Evolutionary conservation across 2,113 vertebrate species (phyloP).

Genomic region (Taxidea taxus): DNA sequence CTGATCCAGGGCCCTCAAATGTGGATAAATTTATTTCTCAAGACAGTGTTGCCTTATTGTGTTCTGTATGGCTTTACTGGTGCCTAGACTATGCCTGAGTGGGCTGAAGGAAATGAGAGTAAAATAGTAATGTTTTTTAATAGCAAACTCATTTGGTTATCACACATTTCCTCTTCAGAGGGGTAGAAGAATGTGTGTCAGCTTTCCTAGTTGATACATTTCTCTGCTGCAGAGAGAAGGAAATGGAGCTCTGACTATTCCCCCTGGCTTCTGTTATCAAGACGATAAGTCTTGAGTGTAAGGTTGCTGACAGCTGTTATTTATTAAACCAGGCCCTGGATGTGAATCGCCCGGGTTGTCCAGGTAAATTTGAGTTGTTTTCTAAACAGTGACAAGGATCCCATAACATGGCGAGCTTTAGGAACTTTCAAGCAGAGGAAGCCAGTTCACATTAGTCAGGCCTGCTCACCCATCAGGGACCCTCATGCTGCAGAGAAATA

Average conservation of each 20-base stretch:
- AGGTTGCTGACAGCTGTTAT: not conserved
- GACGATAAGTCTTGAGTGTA: not conserved
- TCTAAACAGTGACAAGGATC: not conserved
- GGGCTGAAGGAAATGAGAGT: not conserved
- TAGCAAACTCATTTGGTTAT: not conserved
- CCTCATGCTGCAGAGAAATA: not conserved
- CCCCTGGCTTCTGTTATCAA: not conserved
- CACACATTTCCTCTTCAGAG: not conserved
- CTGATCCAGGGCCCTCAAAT: not conserved
- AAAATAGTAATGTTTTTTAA: not conserved
- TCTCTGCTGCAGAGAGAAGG: not conserved
- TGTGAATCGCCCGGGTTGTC: not conserved
- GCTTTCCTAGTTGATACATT: not conserved
- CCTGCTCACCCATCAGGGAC: not conserved
- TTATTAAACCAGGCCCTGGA: not conserved
- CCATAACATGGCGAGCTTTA: not conserved
- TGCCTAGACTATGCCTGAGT: not conserved
- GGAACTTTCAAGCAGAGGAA: not conserved
- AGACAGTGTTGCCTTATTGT: not conserved
- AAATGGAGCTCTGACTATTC: not conserved
- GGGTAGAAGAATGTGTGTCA: not conserved
- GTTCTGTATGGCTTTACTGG: not conserved
- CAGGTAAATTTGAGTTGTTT: not conserved
- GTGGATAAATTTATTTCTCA: not conserved
- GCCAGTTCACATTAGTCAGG: not conserved